phyloP scores from a whole-genome alignment of 2,113 vertebrate genomes.

The Lagopus muta region DNA sequence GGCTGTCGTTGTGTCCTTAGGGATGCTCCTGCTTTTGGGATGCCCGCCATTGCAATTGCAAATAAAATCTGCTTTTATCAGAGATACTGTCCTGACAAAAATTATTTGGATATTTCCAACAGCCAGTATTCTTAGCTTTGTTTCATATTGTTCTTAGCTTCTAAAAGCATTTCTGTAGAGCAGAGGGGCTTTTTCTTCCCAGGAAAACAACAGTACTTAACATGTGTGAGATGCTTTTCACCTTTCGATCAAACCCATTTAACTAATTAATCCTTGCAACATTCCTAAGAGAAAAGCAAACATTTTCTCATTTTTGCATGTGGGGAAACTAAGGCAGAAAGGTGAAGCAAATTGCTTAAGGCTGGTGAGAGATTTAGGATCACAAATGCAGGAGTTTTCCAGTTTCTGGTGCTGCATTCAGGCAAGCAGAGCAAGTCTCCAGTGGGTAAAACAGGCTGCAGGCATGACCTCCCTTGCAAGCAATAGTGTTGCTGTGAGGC shows the following conservation, averaged over 20 bases:
- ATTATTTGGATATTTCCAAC: no score
- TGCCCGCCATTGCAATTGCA: no score
- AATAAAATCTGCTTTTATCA: no score
- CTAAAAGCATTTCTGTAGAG: background rate
- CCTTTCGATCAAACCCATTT: slow-evolving; percentile 10
- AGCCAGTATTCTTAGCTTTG: background rate
- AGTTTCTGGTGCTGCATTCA: background rate
- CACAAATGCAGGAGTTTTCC: background rate
- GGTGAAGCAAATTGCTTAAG: slow-evolving; percentile 29
- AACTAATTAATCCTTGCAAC: slow-evolving; percentile 59
- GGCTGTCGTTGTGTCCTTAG: no score
- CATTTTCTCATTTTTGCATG: slow-evolving; percentile 42
- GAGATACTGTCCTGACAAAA: no score
- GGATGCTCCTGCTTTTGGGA: no score
- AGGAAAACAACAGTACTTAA: slow-evolving; percentile 10
- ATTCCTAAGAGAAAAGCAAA: slow-evolving; percentile 26
- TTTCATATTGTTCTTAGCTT: background rate
- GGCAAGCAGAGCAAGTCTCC: background rate
- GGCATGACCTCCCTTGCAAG: background rate
- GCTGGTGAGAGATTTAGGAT: slow-evolving; percentile 14
- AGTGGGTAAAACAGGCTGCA: background rate
- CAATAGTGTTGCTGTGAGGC: background rate
- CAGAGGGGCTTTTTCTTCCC: background rate
- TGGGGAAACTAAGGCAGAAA: slow-evolving; percentile 51
- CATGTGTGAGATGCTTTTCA: slow-evolving; percentile 14